Conservation (phyloP, 2,113 vertebrate genomes). For the Elephantulus edwardii region DNA sequence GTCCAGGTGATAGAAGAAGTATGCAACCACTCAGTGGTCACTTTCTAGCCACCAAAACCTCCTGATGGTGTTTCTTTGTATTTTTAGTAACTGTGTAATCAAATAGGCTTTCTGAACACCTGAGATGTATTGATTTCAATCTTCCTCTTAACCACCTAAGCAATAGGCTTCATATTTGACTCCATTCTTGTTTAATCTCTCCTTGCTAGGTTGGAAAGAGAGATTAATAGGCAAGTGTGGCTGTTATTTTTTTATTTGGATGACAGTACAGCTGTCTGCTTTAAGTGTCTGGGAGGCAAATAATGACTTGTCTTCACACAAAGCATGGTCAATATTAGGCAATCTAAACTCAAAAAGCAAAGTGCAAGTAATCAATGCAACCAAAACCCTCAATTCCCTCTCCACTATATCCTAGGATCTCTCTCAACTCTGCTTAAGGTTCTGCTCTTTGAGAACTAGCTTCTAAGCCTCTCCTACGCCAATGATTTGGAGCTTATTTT, state of each 20-base stretch:
- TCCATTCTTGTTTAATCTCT: conserved; percentile 34
- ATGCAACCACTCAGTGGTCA: neutral
- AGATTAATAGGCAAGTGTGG: conserved; percentile 51
- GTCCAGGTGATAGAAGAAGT: neutral
- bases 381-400: neutral
- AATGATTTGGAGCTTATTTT: neutral
- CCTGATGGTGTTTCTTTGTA: neutral
- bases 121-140: conserved; percentile 40
- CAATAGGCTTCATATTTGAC: conserved; percentile 43
- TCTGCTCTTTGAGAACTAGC: neutral
- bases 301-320: neutral
- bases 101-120: neutral
- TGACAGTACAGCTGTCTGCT: conserved; percentile 59
- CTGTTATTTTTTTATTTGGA: conserved; percentile 55
- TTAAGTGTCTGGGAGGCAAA: conserved; percentile 19
- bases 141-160: neutral
- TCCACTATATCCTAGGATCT: neutral
- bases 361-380: conserved; percentile 23
- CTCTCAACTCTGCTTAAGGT: neutral
- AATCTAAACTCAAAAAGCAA: neutral
- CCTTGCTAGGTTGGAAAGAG: conserved; percentile 50
- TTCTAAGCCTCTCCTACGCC: neutral
- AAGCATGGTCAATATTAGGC: conserved; percentile 50
- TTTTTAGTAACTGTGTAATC: conserved; percentile 52
- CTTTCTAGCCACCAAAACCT: neutral